These are phyloP conservation scores for Heliconius hewitsoni DNA, from an alignment of 1,140 invertebrate genomes.

Conservation along the genomic window DNA sequence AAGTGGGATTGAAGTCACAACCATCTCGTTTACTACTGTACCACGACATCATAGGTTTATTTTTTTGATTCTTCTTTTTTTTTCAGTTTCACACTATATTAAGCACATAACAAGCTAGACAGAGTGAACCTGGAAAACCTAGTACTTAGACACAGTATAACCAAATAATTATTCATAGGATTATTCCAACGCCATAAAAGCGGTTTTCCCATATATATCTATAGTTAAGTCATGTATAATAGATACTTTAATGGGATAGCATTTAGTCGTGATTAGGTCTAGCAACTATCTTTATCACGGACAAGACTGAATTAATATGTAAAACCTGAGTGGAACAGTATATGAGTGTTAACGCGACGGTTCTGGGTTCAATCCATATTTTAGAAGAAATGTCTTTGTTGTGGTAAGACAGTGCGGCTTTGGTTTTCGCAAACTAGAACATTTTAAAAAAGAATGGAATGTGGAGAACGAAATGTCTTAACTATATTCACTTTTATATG, in stretches of 20 bases:
- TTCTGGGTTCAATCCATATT: background rate
- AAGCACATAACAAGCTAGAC: background rate
- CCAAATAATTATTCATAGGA: too few species aligned
- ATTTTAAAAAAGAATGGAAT: background rate
- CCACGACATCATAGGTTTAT: background rate
- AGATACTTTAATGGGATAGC: conserved; percentile 9
- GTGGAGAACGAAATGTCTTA: background rate
- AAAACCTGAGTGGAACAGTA: background rate
- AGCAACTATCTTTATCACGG: background rate
- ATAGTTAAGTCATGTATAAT: background rate
- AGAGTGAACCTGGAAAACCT: background rate
- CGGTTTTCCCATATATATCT: background rate
- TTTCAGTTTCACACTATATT: background rate
- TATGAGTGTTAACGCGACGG: background rate
- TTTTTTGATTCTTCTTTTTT: background rate
- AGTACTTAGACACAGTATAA: background rate
- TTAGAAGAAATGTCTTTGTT: background rate
- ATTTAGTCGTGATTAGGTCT: background rate
- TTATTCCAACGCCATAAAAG: background rate
- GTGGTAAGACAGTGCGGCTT: too few species aligned
- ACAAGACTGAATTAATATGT: background rate
- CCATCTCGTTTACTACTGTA: too few species aligned
- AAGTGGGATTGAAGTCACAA: too few species aligned
- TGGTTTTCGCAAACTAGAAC: too few species aligned
- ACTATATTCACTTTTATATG: background rate